Conservation (phyloP, 2,113 vertebrate genomes). For the Bos indicus region DNA sequence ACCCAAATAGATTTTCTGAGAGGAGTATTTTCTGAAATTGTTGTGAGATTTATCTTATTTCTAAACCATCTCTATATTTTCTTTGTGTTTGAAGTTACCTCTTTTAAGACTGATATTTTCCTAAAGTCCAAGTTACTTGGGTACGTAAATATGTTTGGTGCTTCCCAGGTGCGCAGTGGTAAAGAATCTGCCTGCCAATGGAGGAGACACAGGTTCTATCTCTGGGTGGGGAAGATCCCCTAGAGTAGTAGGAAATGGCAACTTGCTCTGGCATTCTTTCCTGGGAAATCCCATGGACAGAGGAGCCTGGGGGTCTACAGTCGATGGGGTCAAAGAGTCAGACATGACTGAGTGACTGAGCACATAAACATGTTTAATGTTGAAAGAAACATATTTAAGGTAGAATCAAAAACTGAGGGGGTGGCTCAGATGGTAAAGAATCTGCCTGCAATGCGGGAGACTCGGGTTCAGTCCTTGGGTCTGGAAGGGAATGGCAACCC, state of each 20-base stretch:
- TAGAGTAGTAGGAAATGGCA: not conserved
- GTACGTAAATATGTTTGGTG: conserved; percentile 47
- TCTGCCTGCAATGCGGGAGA: not conserved
- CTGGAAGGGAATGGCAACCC: not conserved
- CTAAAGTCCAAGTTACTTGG: conserved; percentile 43
- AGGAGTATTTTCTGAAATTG: conserved; percentile 32
- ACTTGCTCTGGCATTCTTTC: not conserved
- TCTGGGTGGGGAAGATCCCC: not conserved
- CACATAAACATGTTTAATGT: conserved; percentile 35
- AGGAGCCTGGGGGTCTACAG: not conserved
- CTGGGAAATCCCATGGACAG: not conserved
- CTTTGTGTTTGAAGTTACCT: not conserved
- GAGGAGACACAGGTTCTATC: not conserved
- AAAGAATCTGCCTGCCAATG: not conserved
- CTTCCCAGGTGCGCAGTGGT: not conserved
- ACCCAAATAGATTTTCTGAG: not conserved
- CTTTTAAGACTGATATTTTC: conserved; percentile 15
- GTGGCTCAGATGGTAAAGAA: not conserved
- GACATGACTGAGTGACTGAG: not conserved
- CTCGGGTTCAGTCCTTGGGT: not conserved
- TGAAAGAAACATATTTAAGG: conserved; percentile 36
- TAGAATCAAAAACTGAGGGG: conserved; percentile 43
- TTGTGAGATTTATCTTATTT: not conserved
- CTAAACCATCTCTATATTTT: not conserved
- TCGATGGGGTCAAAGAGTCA: not conserved